A percentile compares a stretch with the other conserved stretches of the same genome.
Evolutionary conservation across 2,888 invertebrate genomes (phyloP).

Genomic region (Melanotus villosus): DNA sequence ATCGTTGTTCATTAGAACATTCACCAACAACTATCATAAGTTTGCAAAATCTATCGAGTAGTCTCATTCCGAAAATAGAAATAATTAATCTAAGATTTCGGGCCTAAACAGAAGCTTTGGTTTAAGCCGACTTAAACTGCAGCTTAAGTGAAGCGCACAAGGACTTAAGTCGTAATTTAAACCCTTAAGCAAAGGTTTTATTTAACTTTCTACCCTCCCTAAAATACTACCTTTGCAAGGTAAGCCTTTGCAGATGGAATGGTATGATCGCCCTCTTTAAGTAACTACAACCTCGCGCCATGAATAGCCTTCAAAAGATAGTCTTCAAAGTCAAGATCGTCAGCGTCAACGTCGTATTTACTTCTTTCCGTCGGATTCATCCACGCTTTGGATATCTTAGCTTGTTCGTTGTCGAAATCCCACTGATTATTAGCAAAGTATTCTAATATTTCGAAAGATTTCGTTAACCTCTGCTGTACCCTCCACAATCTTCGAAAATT

Average conservation of each 20-base stretch:
- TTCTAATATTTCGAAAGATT: slow-evolving; percentile 91
- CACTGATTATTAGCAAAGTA: slow-evolving; percentile 95
- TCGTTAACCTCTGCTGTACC: slow-evolving; percentile 85
- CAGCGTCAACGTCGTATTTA: slow-evolving; percentile 80
- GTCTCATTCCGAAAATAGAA: no score
- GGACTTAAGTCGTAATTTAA: no score
- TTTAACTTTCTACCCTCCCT: no score
- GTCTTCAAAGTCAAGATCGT: slow-evolving; percentile 80
- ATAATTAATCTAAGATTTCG: no score
- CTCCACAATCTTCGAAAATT: slow-evolving; percentile 77
- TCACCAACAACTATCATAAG: no score
- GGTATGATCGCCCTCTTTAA: slow-evolving; percentile 87
- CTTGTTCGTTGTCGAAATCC: slow-evolving; percentile 85
- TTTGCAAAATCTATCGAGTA: no score
- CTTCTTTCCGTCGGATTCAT: slow-evolving; percentile 78
- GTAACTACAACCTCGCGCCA: slow-evolving; percentile 83
- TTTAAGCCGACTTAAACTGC: no score
- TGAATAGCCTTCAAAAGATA: slow-evolving; percentile 89
- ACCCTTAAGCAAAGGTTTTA: no score
- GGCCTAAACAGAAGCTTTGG: no score
- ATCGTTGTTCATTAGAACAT: no score
- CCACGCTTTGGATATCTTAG: slow-evolving; percentile 71
- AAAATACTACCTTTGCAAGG: no score
- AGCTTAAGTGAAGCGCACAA: no score
- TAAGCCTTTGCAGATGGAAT: slow-evolving; percentile 88